A percentile compares a stretch with the other conserved stretches of the same genome.
phyloP scores from a whole-genome alignment of 2,888 invertebrate species.

The Parnassius smintheus region DNA sequence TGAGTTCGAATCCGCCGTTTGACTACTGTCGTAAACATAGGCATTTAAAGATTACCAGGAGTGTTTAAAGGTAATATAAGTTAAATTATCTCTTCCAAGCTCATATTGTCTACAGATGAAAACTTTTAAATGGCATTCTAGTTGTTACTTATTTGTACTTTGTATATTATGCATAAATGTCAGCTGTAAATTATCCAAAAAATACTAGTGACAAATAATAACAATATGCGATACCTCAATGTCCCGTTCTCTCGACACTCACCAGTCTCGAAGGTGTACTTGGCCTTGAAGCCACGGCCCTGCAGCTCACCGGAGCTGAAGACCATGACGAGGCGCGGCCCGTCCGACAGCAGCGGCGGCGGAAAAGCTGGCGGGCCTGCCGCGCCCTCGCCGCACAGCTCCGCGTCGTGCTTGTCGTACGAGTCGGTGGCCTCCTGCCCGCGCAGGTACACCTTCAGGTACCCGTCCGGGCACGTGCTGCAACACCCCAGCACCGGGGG shows the following conservation, averaged over 20 bases:
- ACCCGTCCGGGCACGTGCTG: slow-evolving; percentile 92
- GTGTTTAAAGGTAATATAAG: too few relatives aligned
- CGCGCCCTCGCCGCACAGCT: slow-evolving; percentile 90
- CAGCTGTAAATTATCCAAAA: too few relatives aligned
- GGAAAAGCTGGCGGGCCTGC: slow-evolving; percentile 80
- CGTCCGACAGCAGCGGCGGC: slow-evolving; percentile 92
- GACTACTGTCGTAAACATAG: too few relatives aligned
- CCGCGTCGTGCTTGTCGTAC: slow-evolving; percentile 96
- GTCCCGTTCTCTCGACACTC: slow-evolving; percentile 31
- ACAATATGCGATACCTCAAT: too few relatives aligned
- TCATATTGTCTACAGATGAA: too few relatives aligned
- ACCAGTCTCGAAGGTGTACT: slow-evolving; percentile 93
- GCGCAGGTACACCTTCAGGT: slow-evolving; percentile 93
- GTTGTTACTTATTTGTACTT: too few relatives aligned
- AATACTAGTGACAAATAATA: too few relatives aligned
- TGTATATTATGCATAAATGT: too few relatives aligned
- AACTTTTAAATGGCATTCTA: too few relatives aligned
- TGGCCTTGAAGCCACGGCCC: slow-evolving; percentile 95
- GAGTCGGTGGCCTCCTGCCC: slow-evolving; percentile 96
- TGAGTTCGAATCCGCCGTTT: too few relatives aligned
- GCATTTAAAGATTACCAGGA: too few relatives aligned
- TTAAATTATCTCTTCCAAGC: too few relatives aligned
- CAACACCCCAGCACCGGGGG: slow-evolving; percentile 18
- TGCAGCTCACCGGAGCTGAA: slow-evolving; percentile 96
- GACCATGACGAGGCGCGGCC: slow-evolving; percentile 95